phyloP scores from a whole-genome alignment of 2,113 vertebrate genomes.

The Semnornis frantzii region DNA sequence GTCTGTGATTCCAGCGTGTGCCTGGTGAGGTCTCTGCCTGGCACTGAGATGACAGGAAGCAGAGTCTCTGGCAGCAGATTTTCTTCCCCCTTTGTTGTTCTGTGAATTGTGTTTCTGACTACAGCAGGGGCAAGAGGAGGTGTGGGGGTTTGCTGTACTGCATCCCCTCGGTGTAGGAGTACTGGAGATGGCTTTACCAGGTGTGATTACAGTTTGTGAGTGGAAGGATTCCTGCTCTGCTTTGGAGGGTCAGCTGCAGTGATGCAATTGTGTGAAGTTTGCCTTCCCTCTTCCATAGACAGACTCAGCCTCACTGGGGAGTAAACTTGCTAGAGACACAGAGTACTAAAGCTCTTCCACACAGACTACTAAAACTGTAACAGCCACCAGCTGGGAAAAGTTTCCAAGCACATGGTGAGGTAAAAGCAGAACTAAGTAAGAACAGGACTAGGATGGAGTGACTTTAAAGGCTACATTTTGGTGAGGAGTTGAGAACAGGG shows the following conservation, averaged over 20 bases:
- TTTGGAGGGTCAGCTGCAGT: background rate
- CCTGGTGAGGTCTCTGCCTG: background rate
- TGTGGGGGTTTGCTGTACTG: background rate
- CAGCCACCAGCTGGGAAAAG: background rate
- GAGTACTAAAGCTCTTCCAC: background rate
- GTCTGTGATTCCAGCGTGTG: no score
- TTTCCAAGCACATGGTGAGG: background rate
- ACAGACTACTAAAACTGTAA: background rate
- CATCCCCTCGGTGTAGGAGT: background rate
- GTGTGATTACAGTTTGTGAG: background rate
- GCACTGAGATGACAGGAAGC: background rate
- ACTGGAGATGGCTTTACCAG: background rate
- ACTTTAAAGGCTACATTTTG: constrained; percentile 6
- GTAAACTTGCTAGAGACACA: background rate
- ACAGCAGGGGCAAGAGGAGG: background rate
- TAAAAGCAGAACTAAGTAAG: background rate
- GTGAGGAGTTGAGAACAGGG: background rate
- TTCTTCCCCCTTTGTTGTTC: background rate
- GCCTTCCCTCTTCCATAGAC: background rate
- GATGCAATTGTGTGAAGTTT: background rate
- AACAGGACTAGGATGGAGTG: background rate
- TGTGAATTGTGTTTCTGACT: background rate
- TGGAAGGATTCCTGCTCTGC: background rate
- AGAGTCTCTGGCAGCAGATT: background rate
- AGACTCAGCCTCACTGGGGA: background rate